A percentile compares a stretch with the other conserved stretches of the same genome.
Evolutionary conservation across 2,113 vertebrate genomes (phyloP).

Genomic region (Charina bottae): DNA sequence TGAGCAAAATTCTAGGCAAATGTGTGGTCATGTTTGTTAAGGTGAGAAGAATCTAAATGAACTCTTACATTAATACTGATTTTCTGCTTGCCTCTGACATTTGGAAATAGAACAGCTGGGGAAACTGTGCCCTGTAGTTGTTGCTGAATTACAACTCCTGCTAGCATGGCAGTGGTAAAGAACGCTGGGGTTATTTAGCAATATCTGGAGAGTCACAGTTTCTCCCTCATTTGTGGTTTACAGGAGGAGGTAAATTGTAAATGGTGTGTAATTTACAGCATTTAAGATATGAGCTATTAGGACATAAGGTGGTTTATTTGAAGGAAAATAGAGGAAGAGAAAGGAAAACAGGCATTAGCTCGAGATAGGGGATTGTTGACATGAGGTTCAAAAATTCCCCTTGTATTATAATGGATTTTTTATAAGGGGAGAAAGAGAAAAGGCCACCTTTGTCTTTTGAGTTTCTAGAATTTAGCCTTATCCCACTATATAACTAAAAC

Average conservation of each 20-base stretch:
- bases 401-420: not conserved
- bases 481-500: not conserved
- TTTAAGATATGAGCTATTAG: not conserved
- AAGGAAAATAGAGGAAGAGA: not conserved
- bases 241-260: not conserved
- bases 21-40: slow-evolving; percentile 99
- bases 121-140: not conserved
- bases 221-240: not conserved
- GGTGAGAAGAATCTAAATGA: slow-evolving; percentile 74
- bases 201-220: not conserved
- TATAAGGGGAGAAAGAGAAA: not conserved
- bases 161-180: not conserved
- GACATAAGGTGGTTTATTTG: not conserved
- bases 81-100: not conserved
- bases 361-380: not conserved
- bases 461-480: not conserved
- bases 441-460: not conserved
- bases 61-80: not conserved
- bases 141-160: not conserved
- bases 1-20: slow-evolving; percentile 98
- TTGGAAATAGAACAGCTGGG: not conserved
- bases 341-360: not conserved
- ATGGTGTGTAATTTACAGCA: not conserved
- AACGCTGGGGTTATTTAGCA: not conserved
- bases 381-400: not conserved